phyloP scores from a whole-genome alignment of 2,888 invertebrate genomes.

The Stomorhina lunata region DNA sequence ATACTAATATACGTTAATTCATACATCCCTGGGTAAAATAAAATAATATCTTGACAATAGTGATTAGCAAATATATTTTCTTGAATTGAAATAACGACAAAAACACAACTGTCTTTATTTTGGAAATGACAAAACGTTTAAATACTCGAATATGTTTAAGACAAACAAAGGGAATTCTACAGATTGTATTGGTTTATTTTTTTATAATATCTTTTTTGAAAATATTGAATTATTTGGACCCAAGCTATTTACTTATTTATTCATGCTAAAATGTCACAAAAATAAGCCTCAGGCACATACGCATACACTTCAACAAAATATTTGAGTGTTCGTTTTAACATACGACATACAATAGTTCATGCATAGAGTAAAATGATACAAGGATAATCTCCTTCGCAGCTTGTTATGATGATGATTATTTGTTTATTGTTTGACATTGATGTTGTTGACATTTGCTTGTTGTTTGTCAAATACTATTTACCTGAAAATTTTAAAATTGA shows the following conservation, averaged over 20 bases:
- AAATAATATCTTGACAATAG: conserved; percentile 20
- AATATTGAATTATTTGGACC: neutral
- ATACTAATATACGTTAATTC: neutral
- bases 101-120: conserved; percentile 10
- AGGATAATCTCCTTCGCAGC: conserved; percentile 63
- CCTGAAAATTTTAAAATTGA: conserved; percentile 43
- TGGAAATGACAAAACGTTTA: conserved; percentile 5
- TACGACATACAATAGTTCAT: neutral
- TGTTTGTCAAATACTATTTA: conserved; percentile 47
- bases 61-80: conserved; percentile 42
- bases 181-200: neutral
- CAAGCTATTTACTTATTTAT: conserved; percentile 9
- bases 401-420: conserved; percentile 56
- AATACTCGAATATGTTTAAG: neutral
- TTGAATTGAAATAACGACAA: neutral
- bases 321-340: neutral
- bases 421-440: conserved; percentile 55
- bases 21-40: neutral
- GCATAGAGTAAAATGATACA: conserved; percentile 50
- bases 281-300: conserved; percentile 24
- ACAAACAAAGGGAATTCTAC: neutral
- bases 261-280: conserved; percentile 1
- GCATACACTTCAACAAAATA: neutral
- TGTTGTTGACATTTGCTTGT: conserved; percentile 60
- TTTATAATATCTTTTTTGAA: neutral